Percentiles rank a stretch among this genome's conserved stretches.
Conservation (phyloP, 2,888 invertebrate species). For the Caradrina kadenii region DNA sequence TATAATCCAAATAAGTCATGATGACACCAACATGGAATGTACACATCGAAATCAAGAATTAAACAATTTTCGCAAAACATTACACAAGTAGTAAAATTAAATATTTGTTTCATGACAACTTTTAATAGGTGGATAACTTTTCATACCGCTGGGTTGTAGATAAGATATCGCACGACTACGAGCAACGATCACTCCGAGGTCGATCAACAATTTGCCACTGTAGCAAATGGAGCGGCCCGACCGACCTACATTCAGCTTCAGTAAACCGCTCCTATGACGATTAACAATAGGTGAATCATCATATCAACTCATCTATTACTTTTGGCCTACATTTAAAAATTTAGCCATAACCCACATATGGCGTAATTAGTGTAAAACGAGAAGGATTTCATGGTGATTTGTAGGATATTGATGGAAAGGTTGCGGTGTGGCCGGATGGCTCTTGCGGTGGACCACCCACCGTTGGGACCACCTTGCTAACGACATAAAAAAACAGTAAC, state of each 20-base stretch:
- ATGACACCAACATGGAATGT: conserved; percentile 22
- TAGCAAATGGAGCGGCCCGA: conserved; percentile 88
- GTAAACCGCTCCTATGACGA: conserved; percentile 85
- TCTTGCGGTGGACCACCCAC: conserved; percentile 81
- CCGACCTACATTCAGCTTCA: conserved; percentile 86
- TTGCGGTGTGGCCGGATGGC: conserved; percentile 64
- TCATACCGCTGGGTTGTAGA: conserved; percentile 70
- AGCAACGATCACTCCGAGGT: conserved; percentile 84
- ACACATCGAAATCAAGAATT: conserved; percentile 25
- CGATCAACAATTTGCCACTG: conserved; percentile 87
- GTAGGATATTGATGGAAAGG: conserved; percentile 63
- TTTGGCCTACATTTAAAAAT: conserved; percentile 72
- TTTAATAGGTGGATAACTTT: conserved; percentile 66
- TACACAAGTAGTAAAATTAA: conserved; percentile 39
- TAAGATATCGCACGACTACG: conserved; percentile 81
- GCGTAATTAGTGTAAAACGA: conserved; percentile 62
- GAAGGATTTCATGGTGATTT: conserved; percentile 62
- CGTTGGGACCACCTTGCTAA: conserved; percentile 72
- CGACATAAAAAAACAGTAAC: conserved; percentile 71
- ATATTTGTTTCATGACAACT: conserved; percentile 56
- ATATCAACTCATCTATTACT: conserved; percentile 78
- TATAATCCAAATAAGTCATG: conserved; percentile 25
- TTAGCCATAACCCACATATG: conserved; percentile 63
- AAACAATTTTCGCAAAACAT: conserved; percentile 30
- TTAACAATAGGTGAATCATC: conserved; percentile 86